Conservation (phyloP, 2,797 vertebrate species). For the Fratercula arctica region DNA sequence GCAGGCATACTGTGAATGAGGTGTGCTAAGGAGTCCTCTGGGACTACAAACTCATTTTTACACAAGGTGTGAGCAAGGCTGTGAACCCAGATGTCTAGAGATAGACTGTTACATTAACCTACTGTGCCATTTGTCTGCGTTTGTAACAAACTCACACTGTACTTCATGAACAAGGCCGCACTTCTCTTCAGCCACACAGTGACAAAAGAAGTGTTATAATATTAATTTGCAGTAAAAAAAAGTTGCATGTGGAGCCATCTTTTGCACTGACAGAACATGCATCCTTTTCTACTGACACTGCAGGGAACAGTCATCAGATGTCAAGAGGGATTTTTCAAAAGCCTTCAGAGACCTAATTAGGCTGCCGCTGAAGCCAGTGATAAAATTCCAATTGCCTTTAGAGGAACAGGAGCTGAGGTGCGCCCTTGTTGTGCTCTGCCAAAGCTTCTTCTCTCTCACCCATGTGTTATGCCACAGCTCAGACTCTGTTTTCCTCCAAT, state of each 20-base stretch:
- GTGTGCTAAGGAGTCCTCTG: neutral
- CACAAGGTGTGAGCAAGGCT: neutral
- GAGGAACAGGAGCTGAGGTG: neutral
- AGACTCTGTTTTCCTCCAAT: neutral
- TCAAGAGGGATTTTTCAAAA: neutral
- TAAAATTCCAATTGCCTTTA: neutral
- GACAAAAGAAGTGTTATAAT: neutral
- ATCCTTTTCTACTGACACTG: neutral
- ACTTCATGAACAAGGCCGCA: neutral
- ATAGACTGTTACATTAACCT: neutral
- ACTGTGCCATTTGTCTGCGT: neutral
- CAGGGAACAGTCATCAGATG: neutral
- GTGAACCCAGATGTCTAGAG: slow-evolving; percentile 27
- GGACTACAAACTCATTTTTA: slow-evolving; percentile 1
- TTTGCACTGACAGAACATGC: neutral
- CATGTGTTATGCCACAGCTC: neutral
- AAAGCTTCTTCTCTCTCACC: neutral
- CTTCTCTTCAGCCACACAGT: neutral
- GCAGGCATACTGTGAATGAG: slow-evolving; percentile 5
- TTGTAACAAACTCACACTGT: neutral
- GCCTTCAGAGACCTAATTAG: neutral
- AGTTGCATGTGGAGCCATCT: neutral
- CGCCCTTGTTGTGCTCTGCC: neutral
- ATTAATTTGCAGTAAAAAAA: neutral
- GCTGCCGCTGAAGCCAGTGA: neutral